Evolutionary conservation across 2,888 invertebrate species (phyloP), one percentile per base, ranked within the genome.

Genomic region (Ferdinandea cuprea): DNA sequence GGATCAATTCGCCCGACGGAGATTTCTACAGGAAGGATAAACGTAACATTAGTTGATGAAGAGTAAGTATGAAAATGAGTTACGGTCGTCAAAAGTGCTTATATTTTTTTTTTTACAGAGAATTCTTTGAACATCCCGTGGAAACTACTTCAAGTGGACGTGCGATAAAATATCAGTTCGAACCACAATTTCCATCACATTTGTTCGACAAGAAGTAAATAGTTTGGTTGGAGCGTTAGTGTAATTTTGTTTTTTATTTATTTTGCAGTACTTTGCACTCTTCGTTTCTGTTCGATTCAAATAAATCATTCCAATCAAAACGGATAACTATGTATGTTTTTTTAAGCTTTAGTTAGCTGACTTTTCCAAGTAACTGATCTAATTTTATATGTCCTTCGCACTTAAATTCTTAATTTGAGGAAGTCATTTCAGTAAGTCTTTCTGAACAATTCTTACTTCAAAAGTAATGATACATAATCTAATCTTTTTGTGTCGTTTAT

Each of bases 1-100:
- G 99, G 99, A 0, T 97, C 99, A 1, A 95, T 98, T n/a, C 93
- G 99, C 44, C 96, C 95, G 0, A 94, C 96, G 0, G 94, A 95
- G 87, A 91, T 96, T 54, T 94, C 95, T 15, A 91, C 89, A 0
- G 91, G 87, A 52, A 89, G 92, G 77, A 88, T 92, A 6, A 92
- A 92, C 84, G 89, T 92, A 44, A 90, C 91, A 1, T 71, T 90
- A 56, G 90, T 90, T 4, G 89, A 90, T 54, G 90, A 90, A 81
- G 90, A 90, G 90, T 90, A 71, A 81, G 88, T 86, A 48, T 9
- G 21, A 40, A 21, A 37, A 21, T 19, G 9, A 6, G 2, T n/a
- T 6, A 0, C 0, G 7, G 6, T 25, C 11, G 8, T 13, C 8
- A 0, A 1, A 1, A 13, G 3, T 0, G 0, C 8, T 15, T 0